These are phyloP conservation scores for Gambelia wislizenii DNA, from an alignment of 2,797 vertebrate genomes.

Conservation along the genomic window DNA sequence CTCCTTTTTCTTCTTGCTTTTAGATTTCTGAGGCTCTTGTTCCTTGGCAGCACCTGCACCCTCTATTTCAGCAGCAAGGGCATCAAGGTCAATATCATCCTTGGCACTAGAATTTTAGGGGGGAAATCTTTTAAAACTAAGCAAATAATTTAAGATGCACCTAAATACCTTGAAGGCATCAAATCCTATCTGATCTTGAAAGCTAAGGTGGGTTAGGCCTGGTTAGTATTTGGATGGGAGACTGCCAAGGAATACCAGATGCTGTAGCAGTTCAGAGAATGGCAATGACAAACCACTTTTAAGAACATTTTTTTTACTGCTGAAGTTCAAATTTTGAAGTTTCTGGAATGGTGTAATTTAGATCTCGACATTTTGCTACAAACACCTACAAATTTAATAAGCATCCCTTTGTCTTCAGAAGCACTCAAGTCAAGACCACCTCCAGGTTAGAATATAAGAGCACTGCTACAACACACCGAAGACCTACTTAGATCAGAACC, in stretches of 20 bases:
- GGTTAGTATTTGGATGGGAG: too few relatives aligned
- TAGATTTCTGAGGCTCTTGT: conserved; percentile 84
- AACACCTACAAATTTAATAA: background rate
- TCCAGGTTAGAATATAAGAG: background rate
- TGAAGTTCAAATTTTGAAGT: background rate
- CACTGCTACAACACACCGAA: background rate
- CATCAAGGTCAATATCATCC: conserved; percentile 89
- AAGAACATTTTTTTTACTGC: background rate
- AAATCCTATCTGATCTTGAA: too few relatives aligned
- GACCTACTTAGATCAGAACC: background rate
- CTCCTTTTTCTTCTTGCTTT: conserved; percentile 90
- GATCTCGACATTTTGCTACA: background rate
- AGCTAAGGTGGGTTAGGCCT: too few relatives aligned
- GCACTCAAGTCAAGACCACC: background rate
- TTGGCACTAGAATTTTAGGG: conserved; percentile 82
- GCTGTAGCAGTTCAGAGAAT: too few relatives aligned
- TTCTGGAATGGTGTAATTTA: background rate
- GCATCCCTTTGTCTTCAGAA: background rate
- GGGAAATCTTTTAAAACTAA: background rate
- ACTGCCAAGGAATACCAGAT: too few relatives aligned
- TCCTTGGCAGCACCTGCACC: conserved; percentile 91
- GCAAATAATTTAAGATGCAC: background rate
- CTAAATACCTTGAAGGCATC: too few relatives aligned
- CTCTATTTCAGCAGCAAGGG: conserved; percentile 93
- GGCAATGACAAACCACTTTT: too few relatives aligned